Evolutionary conservation across 1,140 invertebrate species (phyloP), one percentile per base, ranked within the genome.

Genomic region (Hyphantria cunea): DNA sequence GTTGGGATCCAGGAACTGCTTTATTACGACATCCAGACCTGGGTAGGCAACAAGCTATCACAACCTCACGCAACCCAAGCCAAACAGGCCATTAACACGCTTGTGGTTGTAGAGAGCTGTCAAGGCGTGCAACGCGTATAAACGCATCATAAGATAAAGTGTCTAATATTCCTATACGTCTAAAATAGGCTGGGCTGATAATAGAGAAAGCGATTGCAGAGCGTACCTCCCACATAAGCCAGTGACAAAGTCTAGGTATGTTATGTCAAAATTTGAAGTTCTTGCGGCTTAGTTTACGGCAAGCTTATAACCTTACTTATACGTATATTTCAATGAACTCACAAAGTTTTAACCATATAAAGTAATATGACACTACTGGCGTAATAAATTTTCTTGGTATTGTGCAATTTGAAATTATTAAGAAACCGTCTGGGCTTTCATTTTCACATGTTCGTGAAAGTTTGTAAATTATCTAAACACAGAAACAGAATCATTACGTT

Each of bases 271-370:
- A 13, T 37, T 56, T 42, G n/a, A 56, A 56, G 53, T 56, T 56
- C 31, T 14, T 15, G 53, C 32, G 42, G 42, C 45, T 47, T 47
- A 31, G 13, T 33, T 55, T 33, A 33, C 52, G 52, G 32, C 15
- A 54, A 44, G 32, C 39, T 54, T 54, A 44, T 32, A 31, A 44
- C n/a, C 41, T 54, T 44, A 54, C 6, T 42, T 32, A 44, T 39
- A 7, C n/a, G n/a, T 45, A 54, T 54, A 44, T 44, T 54, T 54
- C 52, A 44, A 54, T 54, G 32, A 54, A 54, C 25, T 44, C 32
- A 0, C 52, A 54, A 54, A 54, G 41, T 54, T 54, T 44, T 54
- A 44, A 54, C 52, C 41, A 44, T 44, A 42, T 11, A 44, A 54
- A 54, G 17, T 25, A 33, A 37, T 33, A 13, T 33, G n/a, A 54